Conservation (phyloP, 2,113 vertebrate species). For the Orcinus orca region DNA sequence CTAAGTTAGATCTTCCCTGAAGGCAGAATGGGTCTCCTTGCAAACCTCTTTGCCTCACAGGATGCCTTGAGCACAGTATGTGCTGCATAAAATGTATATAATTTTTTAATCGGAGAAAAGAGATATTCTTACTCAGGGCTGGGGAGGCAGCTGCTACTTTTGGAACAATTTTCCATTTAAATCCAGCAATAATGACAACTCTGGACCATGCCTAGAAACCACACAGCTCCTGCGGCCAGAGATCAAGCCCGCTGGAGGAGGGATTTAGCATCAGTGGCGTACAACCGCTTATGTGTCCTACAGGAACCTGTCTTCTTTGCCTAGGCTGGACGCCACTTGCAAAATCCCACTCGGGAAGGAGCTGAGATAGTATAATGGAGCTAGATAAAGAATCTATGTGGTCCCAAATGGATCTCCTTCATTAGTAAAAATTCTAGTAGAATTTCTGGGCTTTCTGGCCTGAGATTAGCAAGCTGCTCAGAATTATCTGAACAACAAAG, state of each 20-base stretch:
- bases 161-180: neutral
- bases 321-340: neutral
- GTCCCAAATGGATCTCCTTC: neutral
- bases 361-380: neutral
- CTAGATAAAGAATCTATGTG: neutral
- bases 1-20: neutral
- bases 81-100: neutral
- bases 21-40: neutral
- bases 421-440: neutral
- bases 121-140: neutral
- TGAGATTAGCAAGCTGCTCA: neutral
- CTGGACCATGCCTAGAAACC: neutral
- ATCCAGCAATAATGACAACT: neutral
- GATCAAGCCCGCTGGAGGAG: neutral
- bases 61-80: neutral
- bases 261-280: neutral
- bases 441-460: neutral
- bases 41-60: neutral
- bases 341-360: neutral
- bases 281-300: rapidly evolving
- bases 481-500: neutral
- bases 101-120: neutral
- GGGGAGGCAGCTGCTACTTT: neutral
- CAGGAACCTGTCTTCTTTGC: neutral
- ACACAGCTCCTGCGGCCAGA: neutral